phyloP scores from a whole-genome alignment of 2,888 invertebrate genomes.

The Drosophila nr. perissopoda region DNA sequence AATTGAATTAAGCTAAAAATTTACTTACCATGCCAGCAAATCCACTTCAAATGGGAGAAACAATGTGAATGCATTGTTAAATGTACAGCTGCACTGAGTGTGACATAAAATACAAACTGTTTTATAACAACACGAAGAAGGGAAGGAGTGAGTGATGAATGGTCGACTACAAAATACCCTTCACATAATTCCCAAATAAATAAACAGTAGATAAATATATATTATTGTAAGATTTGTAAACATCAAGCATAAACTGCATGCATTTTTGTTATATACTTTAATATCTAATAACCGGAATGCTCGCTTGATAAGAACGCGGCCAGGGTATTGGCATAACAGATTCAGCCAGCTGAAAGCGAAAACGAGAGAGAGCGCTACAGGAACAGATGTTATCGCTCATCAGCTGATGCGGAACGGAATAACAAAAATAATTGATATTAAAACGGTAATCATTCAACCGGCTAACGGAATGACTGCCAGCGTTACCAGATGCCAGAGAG shows the following conservation, averaged over 20 bases:
- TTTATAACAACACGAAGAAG: conserved; percentile 34
- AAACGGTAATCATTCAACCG: neutral
- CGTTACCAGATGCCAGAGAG: neutral
- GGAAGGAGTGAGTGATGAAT: neutral
- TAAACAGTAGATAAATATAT: neutral
- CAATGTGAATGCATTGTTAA: neutral
- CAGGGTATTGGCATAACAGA: conserved; percentile 18
- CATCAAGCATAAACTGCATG: neutral
- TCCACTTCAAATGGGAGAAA: neutral
- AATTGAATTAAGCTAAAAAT: neutral
- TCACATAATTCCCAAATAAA: neutral
- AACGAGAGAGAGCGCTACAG: neutral
- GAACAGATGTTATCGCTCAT: conserved; percentile 11
- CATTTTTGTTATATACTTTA: neutral
- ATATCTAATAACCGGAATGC: neutral
- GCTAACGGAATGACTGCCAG: neutral
- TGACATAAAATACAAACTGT: conserved; percentile 29
- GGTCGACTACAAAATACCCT: conserved; percentile 23
- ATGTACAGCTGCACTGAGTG: neutral
- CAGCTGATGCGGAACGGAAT: conserved; percentile 15
- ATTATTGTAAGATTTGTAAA: neutral
- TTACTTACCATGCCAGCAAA: conserved; percentile 15
- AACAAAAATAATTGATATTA: neutral
- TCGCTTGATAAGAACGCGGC: neutral
- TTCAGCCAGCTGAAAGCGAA: neutral